Conservation (phyloP, 2,113 vertebrate species). For the Pedetes capensis region DNA sequence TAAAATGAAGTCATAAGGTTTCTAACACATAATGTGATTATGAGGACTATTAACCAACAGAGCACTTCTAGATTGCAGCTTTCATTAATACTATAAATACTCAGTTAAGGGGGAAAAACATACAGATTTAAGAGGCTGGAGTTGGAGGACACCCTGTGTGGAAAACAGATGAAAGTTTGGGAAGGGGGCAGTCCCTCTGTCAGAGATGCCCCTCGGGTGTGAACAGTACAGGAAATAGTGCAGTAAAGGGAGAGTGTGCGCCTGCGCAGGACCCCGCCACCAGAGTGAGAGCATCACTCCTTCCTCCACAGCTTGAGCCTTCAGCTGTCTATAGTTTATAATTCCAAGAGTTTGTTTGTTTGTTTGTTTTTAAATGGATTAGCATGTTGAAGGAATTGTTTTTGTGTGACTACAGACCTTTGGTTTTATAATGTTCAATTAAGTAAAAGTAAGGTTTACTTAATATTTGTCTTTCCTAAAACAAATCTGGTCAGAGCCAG, state of each 20-base stretch:
- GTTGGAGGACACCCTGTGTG: neutral
- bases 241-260: too few species aligned
- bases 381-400: neutral
- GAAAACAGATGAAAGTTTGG: neutral
- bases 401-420: neutral
- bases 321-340: neutral
- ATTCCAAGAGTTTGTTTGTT: neutral
- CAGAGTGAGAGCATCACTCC: neutral
- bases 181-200: neutral
- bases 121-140: neutral
- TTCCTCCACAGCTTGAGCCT: neutral
- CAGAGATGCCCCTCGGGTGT: too few species aligned
- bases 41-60: neutral
- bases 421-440: conserved; percentile 22
- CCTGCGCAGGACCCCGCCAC: too few species aligned
- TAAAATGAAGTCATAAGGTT: neutral
- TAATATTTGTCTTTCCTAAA: conserved; percentile 10
- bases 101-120: neutral
- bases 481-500: conserved; percentile 29
- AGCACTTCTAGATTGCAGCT: neutral
- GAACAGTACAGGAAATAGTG: neutral
- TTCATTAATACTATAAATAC: neutral
- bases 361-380: neutral
- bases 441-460: conserved; percentile 28
- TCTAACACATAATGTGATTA: neutral